Evolutionary conservation across 2,113 vertebrate species (phyloP).

Genomic region (Cynopterus brachyotis): DNA sequence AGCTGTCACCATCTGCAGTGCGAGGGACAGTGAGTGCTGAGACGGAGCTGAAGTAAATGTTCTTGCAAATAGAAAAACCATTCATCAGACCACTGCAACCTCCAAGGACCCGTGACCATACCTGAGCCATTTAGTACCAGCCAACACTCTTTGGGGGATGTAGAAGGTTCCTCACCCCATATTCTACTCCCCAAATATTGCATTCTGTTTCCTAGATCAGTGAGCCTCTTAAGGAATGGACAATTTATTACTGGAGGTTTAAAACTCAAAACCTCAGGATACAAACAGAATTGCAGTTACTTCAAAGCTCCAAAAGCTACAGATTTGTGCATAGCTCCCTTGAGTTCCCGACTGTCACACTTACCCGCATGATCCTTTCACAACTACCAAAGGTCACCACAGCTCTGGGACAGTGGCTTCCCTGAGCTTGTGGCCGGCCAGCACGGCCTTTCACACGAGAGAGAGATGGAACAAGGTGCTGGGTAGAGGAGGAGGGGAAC

Average conservation of each 20-base stretch:
- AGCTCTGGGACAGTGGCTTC: fast-evolving
- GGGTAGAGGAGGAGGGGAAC: not conserved
- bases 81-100: not conserved
- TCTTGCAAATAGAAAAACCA: not conserved
- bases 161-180: too few species aligned
- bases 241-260: not conserved
- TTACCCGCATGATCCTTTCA: not conserved
- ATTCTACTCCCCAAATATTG: not conserved
- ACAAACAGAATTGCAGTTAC: not conserved
- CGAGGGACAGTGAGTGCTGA: not conserved
- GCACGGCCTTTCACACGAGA: not conserved
- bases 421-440: not conserved
- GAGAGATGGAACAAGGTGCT: not conserved
- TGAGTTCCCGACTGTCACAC: not conserved
- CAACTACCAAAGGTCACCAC: not conserved
- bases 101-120: not conserved
- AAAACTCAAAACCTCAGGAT: not conserved
- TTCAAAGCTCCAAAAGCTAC: not conserved
- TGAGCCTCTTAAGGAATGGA: not conserved
- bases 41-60: not conserved
- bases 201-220: not conserved
- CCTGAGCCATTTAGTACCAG: not conserved
- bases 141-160: not conserved
- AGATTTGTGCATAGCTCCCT: not conserved
- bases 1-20: not conserved